Evolutionary conservation across 2,797 vertebrate genomes (phyloP), one percentile per base, ranked within the genome.

Genomic region (Karalla daura): DNA sequence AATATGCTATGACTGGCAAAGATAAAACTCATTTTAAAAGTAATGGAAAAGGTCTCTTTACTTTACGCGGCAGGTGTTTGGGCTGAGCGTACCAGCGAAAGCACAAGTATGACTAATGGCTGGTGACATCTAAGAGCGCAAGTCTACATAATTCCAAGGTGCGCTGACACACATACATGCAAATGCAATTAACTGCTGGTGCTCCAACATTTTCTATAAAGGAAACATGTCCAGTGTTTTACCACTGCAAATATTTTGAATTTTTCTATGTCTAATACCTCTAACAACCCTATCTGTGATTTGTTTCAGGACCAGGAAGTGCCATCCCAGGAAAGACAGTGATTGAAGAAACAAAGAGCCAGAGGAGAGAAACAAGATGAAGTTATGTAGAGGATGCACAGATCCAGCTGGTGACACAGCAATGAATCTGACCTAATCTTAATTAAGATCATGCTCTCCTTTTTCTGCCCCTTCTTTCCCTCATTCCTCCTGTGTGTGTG

Each of bases 371-470:
- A 23, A 58, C 40, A 12, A 35, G 41, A 52, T 32, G 43, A n/a
- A 70, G 54, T 68, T 60, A 18, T 44, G 67, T 21, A 1, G 45
- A 36, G 44, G 41, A 58, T 35, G 7, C 62, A 47, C 43, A 35
- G 33, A 70, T 14, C 18, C 53, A 67, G 39, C 59, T 58, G 74
- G 43, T 51, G 76, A 75, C 61, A 65, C 54, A 68, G 68, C 62
- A 60, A 33, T 63, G 68, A 59, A 63, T 70, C 67, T 9, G 45
- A 7, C 24, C 53, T 32, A 50, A 82, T 86, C 79, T 74, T 80
- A 86, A 86, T 83, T 80, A 78, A 76, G 63, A 83, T 84, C 71
- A 78, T 36, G 21, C 30, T 14, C 30, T 43, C 40, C 11, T 46
- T 39, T 13, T 40, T n/a, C 36, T 44, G 7, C 1, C 18, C 13